Conservation (phyloP, 2,888 invertebrate species). For the Eilema depressum region DNA sequence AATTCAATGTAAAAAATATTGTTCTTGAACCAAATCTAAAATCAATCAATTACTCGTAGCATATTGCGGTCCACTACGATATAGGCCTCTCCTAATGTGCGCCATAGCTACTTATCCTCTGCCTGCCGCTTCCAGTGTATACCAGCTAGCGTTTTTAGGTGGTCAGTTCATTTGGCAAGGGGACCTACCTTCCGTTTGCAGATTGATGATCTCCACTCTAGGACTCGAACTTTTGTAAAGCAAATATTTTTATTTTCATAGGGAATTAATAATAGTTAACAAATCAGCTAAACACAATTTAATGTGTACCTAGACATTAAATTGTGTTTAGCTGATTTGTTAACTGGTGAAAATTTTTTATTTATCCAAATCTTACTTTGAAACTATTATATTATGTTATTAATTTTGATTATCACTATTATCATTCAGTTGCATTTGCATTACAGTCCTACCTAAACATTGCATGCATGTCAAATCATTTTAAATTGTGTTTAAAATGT, state of each 20-base stretch:
- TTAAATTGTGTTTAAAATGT: neutral
- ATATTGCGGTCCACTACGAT: neutral
- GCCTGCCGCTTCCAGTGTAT: no score
- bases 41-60: neutral
- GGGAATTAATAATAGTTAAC: neutral
- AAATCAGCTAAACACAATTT: neutral
- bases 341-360: neutral
- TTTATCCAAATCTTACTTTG: neutral
- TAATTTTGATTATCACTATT: neutral
- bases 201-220: no score
- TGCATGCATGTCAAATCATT: constrained; percentile 1
- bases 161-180: no score
- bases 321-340: neutral
- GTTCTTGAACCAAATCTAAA: no score
- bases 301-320: no score
- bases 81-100: neutral
- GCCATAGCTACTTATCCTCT: no score
- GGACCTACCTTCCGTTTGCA: no score
- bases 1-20: no score
- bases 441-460: neutral
- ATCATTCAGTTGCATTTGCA: neutral
- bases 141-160: no score
- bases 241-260: no score
- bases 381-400: neutral
- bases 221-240: no score